Evolutionary conservation across 2,888 invertebrate genomes (phyloP).

Genomic region (Vanessa cardui): DNA sequence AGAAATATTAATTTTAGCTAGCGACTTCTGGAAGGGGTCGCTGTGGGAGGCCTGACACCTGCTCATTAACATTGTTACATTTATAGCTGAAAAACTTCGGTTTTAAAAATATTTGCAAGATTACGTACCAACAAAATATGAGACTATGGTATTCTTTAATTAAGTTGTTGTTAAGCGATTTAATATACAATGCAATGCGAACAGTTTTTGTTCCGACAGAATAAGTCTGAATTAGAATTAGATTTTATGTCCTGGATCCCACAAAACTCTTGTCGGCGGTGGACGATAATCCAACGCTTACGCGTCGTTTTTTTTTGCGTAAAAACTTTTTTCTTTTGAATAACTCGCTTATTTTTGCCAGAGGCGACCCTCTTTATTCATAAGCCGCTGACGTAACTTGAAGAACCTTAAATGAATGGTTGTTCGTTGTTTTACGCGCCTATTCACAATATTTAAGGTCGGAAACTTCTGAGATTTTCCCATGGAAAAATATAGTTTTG

Average conservation of each 20-base stretch:
- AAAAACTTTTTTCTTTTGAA: conserved; percentile 73
- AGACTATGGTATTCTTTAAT: conserved; percentile 7
- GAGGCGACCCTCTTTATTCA: conserved; percentile 77
- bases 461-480: conserved; percentile 74
- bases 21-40: conserved; percentile 30
- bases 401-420: conserved; percentile 80
- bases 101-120: conserved; percentile 3
- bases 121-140: neutral
- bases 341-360: conserved; percentile 72
- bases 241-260: conserved; percentile 50
- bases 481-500: conserved; percentile 45
- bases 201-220: conserved; percentile 20
- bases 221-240: conserved; percentile 43
- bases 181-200: conserved; percentile 6
- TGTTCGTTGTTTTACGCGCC: conserved; percentile 82
- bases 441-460: conserved; percentile 78
- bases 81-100: neutral
- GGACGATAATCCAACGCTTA: conserved; percentile 75
- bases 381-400: conserved; percentile 78
- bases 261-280: conserved; percentile 75
- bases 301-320: conserved; percentile 68
- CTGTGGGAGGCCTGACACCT: conserved; percentile 37
- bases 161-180: conserved; percentile 11
- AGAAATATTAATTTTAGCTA: conserved; percentile 27
- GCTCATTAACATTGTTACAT: conserved; percentile 15